Evolutionary conservation across 2,113 vertebrate genomes (phyloP).

Genomic region (Xenopus borealis): DNA sequence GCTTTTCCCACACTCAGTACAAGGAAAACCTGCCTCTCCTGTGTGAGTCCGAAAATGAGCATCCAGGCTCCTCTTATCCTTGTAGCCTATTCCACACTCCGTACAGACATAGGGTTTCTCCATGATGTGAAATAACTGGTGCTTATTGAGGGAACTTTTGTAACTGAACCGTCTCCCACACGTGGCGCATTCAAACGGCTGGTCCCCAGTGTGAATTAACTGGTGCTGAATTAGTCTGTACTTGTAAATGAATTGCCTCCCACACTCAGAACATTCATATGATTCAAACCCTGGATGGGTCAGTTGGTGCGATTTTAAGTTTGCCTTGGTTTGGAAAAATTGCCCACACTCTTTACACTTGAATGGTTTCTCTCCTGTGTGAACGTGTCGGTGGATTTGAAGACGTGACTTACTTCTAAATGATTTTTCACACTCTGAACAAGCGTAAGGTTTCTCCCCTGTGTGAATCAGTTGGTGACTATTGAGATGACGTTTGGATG

Average conservation of each 20-base stretch:
- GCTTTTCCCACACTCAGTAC: conserved; percentile 15
- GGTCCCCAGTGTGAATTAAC: not conserved
- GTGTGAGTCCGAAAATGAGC: conserved; percentile 17
- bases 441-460: conserved; percentile 58
- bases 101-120: conserved; percentile 54
- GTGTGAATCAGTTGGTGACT: conserved; percentile 62
- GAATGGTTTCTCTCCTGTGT: conserved; percentile 25
- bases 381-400: conserved; percentile 48
- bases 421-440: conserved; percentile 58
- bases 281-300: conserved; percentile 54
- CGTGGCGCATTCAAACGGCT: too few species aligned
- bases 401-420: conserved; percentile 65
- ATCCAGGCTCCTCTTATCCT: not conserved
- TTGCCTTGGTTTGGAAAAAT: not conserved
- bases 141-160: too few species aligned
- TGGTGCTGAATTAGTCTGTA: conserved; percentile 14
- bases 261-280: conserved; percentile 56
- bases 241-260: conserved; percentile 8
- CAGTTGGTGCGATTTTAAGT: not conserved
- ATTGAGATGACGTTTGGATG: not conserved
- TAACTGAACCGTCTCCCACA: too few species aligned
- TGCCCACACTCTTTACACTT: conserved; percentile 24
- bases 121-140: conserved; percentile 47
- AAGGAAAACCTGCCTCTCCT: conserved; percentile 1
- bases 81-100: conserved; percentile 50